Percentiles rank a stretch among this genome's conserved stretches.
Evolutionary conservation across 2,888 invertebrate species (phyloP).

Genomic region (Athalia rosae): DNA sequence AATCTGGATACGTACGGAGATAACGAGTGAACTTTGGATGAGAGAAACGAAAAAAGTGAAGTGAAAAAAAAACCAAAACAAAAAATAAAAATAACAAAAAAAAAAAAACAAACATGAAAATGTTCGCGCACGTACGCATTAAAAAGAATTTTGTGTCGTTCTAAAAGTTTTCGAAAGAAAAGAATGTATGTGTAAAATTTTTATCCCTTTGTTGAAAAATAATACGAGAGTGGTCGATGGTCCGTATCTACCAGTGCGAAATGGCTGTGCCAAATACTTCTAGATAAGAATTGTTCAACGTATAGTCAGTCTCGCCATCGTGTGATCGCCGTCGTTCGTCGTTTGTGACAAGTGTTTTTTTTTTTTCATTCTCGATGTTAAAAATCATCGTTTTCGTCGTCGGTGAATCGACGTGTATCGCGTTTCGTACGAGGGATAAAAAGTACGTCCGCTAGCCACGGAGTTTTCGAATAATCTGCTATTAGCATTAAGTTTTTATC

Average conservation of each 20-base stretch:
- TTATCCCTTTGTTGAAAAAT: too few relatives aligned
- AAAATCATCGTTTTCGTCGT: too few relatives aligned
- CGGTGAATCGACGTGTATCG: too few relatives aligned
- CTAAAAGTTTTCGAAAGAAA: too few relatives aligned
- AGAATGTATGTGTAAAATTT: too few relatives aligned
- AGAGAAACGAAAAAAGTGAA: not conserved
- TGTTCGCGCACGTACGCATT: not conserved
- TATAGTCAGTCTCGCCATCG: not conserved
- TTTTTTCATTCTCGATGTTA: too few relatives aligned
- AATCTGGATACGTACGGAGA: not conserved
- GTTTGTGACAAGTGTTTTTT: too few relatives aligned
- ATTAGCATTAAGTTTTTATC: not conserved
- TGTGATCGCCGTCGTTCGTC: not conserved
- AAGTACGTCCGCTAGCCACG: too few relatives aligned
- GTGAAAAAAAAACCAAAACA: not conserved
- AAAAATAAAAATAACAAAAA: not conserved
- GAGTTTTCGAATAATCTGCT: too few relatives aligned
- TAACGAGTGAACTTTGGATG: not conserved
- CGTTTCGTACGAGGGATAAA: too few relatives aligned
- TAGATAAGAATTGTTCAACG: conserved; percentile 45
- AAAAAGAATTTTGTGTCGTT: too few relatives aligned
- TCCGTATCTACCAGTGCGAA: conserved; percentile 42
- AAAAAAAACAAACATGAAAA: conserved; percentile 8
- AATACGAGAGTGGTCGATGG: too few relatives aligned
- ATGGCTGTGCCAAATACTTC: conserved; percentile 51